Evolutionary conservation across 2,797 vertebrate species (phyloP).

Genomic region (Enteromius paludinosus): DNA sequence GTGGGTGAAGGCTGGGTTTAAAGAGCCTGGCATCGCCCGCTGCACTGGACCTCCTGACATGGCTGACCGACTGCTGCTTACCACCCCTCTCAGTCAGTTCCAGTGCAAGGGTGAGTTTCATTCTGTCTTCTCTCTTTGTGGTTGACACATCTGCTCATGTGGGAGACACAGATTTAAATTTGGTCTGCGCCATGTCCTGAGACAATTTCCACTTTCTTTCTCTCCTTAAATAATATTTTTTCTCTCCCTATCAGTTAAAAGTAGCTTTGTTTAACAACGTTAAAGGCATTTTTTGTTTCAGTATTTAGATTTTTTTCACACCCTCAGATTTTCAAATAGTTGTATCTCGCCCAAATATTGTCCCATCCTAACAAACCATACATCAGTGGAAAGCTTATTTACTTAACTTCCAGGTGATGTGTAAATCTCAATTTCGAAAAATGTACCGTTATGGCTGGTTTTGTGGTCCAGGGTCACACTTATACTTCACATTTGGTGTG

Average conservation of each 20-base stretch:
- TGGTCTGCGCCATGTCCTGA: neutral
- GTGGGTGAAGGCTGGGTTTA: conserved; percentile 97
- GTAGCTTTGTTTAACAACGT: neutral
- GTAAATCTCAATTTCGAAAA: too few relatives aligned
- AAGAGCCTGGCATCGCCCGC: conserved; percentile 97
- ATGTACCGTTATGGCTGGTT: too few relatives aligned
- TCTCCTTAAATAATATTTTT: neutral
- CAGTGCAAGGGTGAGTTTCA: conserved; percentile 90
- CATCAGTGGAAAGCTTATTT: too few relatives aligned
- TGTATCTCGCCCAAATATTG: too few relatives aligned
- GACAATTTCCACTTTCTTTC: neutral
- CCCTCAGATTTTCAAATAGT: too few relatives aligned
- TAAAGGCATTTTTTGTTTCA: too few relatives aligned
- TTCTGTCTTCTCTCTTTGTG: neutral
- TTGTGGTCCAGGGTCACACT: neutral
- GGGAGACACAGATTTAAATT: neutral
- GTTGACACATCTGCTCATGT: neutral
- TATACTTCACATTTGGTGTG: conserved; percentile 14
- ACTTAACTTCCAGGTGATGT: too few relatives aligned
- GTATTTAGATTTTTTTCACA: too few relatives aligned
- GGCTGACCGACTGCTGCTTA: conserved; percentile 94
- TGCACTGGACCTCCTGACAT: conserved; percentile 93
- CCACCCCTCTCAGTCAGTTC: conserved; percentile 92
- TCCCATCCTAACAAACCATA: too few relatives aligned
- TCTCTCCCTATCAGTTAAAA: neutral